phyloP scores from a whole-genome alignment of 2,888 invertebrate genomes.

The Archips xylosteana region DNA sequence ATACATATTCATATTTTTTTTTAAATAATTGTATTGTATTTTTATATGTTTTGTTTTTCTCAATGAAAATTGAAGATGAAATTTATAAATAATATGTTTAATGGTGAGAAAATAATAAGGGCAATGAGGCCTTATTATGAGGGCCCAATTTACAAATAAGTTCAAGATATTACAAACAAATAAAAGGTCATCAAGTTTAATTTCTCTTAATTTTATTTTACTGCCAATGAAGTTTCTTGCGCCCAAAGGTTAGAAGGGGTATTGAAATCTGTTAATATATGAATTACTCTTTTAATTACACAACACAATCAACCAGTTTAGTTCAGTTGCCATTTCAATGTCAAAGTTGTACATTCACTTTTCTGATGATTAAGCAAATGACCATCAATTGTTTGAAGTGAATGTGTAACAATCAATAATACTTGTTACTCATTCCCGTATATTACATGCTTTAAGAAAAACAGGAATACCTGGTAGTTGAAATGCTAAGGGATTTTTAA shows the following conservation, averaged over 20 bases:
- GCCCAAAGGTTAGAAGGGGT: not conserved
- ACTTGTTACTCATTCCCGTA: not conserved
- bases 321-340: not conserved
- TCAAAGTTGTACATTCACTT: slow-evolving; percentile 7
- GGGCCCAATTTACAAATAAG: not conserved
- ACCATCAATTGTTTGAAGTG: not conserved
- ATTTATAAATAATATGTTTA: no score
- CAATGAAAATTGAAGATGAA: no score
- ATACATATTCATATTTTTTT: no score
- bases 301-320: not conserved
- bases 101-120: no score
- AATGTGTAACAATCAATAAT: not conserved
- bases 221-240: not conserved
- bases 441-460: not conserved
- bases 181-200: not conserved
- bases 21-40: no score
- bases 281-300: not conserved
- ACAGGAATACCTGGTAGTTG: no score
- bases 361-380: not conserved
- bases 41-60: no score
- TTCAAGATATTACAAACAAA: not conserved
- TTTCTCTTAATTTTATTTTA: not conserved
- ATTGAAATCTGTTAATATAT: not conserved
- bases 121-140: no score
- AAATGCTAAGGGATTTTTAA: no score